These are phyloP conservation scores for Corythoichthys intestinalis DNA, from an alignment of 2,113 vertebrate genomes.

Conservation along the genomic window DNA sequence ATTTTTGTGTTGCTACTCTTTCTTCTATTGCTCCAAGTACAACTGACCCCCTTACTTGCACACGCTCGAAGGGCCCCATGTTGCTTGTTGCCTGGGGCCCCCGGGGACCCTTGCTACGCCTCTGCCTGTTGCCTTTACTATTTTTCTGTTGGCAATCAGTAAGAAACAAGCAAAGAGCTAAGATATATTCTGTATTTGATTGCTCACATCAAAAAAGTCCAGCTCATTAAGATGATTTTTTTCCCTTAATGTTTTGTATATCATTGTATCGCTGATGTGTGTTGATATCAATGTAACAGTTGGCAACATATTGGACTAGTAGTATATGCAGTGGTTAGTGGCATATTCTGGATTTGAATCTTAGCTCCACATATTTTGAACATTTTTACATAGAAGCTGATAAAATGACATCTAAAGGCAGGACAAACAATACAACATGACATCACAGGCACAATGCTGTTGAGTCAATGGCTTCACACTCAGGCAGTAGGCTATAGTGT, in stretches of 20 bases:
- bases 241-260: background rate
- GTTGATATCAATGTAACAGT: background rate
- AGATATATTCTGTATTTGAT: no score
- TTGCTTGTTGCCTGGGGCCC: no score
- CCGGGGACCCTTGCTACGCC: no score
- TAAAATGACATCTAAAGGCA: background rate
- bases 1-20: no score
- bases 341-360: background rate
- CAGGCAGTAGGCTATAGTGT: background rate
- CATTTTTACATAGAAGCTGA: background rate
- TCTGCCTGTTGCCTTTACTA: no score
- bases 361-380: background rate
- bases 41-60: no score
- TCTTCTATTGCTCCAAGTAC: no score
- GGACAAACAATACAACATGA: background rate
- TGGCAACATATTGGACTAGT: background rate
- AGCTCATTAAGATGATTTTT: slow-evolving; percentile 15
- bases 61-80: no score
- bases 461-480: background rate
- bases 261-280: background rate
- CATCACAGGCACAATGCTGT: background rate
- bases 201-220: background rate
- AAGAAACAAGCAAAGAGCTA: no score
- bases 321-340: no score
- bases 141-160: no score